phyloP scores from a whole-genome alignment of 2,113 vertebrate genomes.

The Hystrix cristata region DNA sequence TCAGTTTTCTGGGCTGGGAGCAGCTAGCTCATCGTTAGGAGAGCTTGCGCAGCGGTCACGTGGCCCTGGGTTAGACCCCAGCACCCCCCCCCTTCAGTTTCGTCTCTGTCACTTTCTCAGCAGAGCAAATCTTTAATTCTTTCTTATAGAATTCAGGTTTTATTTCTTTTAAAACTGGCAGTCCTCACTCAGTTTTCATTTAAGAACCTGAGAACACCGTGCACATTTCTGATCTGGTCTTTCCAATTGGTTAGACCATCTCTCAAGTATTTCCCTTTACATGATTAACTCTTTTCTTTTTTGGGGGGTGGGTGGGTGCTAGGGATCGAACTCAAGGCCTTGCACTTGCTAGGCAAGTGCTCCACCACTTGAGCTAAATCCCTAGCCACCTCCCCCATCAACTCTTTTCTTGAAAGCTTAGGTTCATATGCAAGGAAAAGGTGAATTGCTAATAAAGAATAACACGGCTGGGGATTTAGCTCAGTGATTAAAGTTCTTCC shows the following conservation, averaged over 20 bases:
- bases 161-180: conserved; percentile 57
- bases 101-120: background rate
- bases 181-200: background rate
- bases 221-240: background rate
- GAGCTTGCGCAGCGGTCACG: background rate
- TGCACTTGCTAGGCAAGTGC: too few species aligned
- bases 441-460: conserved; percentile 42
- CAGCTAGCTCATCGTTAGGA: background rate
- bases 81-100: background rate
- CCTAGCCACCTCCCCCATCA: too few species aligned
- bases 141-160: conserved; percentile 7
- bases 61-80: background rate
- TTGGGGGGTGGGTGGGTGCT: too few species aligned
- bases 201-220: conserved; percentile 24
- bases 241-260: background rate
- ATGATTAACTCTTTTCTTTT: conserved; percentile 1
- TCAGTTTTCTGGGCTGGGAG: background rate
- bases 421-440: background rate
- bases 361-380: too few species aligned
- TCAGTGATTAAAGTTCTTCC: too few species aligned
- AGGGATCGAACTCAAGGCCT: too few species aligned
- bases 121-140: conserved; percentile 34
- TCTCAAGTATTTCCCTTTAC: conserved; percentile 9
- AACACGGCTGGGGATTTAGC: too few species aligned
- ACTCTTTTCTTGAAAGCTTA: background rate